These are phyloP conservation scores for Tauraco hartlaubi DNA, from an alignment of 2,797 vertebrate species.

Conservation along the genomic window DNA sequence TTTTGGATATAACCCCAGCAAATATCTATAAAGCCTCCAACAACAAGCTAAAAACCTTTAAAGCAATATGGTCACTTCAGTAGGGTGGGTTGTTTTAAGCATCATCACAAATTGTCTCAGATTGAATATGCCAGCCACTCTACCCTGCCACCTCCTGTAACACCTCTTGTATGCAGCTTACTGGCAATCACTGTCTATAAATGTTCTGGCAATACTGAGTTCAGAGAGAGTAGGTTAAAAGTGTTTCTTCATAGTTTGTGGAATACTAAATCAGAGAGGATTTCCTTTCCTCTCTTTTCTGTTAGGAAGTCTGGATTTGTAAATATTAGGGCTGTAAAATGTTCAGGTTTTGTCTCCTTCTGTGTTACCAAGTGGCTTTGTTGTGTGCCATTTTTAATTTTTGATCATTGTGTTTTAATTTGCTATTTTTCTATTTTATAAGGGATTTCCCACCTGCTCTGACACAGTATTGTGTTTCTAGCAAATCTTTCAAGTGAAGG, in stretches of 20 bases:
- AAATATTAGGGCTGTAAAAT: not conserved
- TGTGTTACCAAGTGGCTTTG: not conserved
- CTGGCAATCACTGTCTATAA: not conserved
- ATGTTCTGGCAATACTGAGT: not conserved
- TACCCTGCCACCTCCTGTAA: not conserved
- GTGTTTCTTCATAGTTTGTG: not conserved
- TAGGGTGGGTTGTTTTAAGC: not conserved
- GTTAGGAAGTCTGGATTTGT: slow-evolving; percentile 10
- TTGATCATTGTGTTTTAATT: not conserved
- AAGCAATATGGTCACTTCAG: not conserved
- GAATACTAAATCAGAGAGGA: not conserved
- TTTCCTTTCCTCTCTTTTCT: slow-evolving; percentile 25
- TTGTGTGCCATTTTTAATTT: not conserved
- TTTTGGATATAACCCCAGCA: not conserved
- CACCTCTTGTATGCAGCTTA: not conserved
- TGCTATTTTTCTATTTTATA: not conserved
- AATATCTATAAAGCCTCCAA: not conserved
- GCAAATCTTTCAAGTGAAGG: not conserved
- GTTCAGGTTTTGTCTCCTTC: not conserved
- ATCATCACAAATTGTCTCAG: not conserved
- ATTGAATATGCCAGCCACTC: not conserved
- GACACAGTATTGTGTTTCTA: not conserved
- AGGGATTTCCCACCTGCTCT: not conserved
- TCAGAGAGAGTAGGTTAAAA: not conserved
- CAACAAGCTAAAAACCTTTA: not conserved